Evolutionary conservation across 2,797 vertebrate species (phyloP).

Genomic region (Anniella stebbinsi): DNA sequence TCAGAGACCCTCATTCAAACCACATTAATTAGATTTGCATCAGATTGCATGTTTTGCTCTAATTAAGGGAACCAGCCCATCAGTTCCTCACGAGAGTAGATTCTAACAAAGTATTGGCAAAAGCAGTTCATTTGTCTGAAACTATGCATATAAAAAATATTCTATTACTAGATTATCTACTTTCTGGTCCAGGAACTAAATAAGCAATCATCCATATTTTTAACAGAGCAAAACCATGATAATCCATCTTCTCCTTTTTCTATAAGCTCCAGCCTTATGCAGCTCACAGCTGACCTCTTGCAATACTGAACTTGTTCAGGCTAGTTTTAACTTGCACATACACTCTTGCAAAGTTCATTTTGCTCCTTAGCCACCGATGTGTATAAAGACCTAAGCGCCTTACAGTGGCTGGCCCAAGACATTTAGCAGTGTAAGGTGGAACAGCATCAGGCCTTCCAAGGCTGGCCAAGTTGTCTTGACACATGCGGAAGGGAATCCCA

Average conservation of each 20-base stretch:
- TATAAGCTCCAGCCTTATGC: background rate
- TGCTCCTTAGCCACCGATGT: too few relatives aligned
- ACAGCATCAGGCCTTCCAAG: background rate
- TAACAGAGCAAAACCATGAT: background rate
- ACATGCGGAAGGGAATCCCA: background rate
- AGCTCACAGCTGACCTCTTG: background rate
- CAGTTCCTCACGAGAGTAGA: background rate
- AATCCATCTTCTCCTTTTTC: background rate
- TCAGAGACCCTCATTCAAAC: background rate
- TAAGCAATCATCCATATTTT: background rate
- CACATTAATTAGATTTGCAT: background rate
- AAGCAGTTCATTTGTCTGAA: background rate
- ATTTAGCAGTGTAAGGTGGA: too few relatives aligned
- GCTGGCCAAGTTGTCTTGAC: background rate
- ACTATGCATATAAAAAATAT: background rate
- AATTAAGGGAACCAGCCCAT: background rate
- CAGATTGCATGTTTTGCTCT: background rate
- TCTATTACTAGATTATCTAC: background rate
- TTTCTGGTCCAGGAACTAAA: background rate
- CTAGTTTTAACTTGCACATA: too few relatives aligned
- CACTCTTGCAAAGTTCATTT: background rate
- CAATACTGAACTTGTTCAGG: background rate
- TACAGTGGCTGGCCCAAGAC: too few relatives aligned
- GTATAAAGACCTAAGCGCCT: background rate
- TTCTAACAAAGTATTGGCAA: slow-evolving; percentile 15